phyloP scores from a whole-genome alignment of 2,113 vertebrate genomes.

The Takifugu bimaculatus region DNA sequence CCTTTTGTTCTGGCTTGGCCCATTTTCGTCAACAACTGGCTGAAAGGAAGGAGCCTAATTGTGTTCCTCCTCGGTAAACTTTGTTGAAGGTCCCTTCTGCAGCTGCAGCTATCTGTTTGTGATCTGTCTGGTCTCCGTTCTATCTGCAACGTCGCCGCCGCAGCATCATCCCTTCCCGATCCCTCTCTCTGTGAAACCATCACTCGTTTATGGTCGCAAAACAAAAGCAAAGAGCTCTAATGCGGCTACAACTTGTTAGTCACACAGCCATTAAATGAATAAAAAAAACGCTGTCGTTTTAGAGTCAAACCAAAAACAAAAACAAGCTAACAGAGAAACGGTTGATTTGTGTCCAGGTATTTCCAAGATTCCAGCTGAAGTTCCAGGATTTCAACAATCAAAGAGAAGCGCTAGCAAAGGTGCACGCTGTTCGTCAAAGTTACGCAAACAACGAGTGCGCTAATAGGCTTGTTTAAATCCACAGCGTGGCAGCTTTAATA shows the following conservation, averaged over 20 bases:
- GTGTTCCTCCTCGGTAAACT: slow-evolving; percentile 6
- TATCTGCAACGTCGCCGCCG: slow-evolving; percentile 17
- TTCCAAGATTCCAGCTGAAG: too few species aligned
- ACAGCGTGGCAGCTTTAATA: slow-evolving; percentile 44
- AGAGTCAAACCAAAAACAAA: slow-evolving; percentile 2
- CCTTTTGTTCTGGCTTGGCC: slow-evolving; percentile 17
- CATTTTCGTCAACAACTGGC: slow-evolving; percentile 15
- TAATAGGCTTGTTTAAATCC: slow-evolving; percentile 50
- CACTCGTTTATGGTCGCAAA: neutral
- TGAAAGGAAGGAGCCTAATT: slow-evolving; percentile 8
- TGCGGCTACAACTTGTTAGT: neutral
- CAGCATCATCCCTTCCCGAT: slow-evolving; percentile 7
- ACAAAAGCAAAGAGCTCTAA: neutral
- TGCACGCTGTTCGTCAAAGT: slow-evolving; percentile 12
- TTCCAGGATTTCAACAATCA: neutral
- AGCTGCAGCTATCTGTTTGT: slow-evolving; percentile 12
- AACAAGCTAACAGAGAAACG: neutral
- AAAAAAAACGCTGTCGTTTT: neutral
- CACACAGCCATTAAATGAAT: neutral
- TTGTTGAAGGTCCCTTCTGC: neutral
- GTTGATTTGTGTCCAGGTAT: too few species aligned
- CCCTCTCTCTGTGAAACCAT: slow-evolving; percentile 1
- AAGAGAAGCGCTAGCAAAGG: neutral
- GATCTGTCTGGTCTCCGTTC: slow-evolving; percentile 5
- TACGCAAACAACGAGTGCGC: slow-evolving; percentile 30